Base-by-base conservation (phyloP, 2,113 vertebrate genomes). In the Nymphicus hollandicus region DNA sequence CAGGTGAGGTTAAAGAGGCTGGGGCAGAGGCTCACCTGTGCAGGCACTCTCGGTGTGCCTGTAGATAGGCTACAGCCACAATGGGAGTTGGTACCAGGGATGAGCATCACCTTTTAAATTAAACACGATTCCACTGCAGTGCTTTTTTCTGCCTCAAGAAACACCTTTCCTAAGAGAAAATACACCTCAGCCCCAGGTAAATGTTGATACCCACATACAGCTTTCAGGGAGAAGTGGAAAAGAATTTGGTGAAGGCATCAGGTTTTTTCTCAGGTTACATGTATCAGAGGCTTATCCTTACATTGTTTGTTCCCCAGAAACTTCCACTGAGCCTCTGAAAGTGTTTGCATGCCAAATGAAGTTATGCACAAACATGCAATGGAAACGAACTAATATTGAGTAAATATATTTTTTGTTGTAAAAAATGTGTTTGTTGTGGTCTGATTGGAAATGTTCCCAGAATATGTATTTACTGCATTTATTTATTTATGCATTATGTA, bases 281-380 rank as follows among this genome's bases (percentile, higher is more conserved):
- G 1, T 17, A 27, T 43, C 55, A 41, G 37, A 14, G 33, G 3
- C 8, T 53, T 70, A 61, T 29, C n/a, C 11, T 83, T 64, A 10
- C 3, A 2, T 13, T 43, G 31, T 17, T 79, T 0, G 0, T 55
- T 29, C 27, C 43, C 35, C 55, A 24, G 46, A 78, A 37, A 56
- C 24, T 84, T 63, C 39, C 39, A n/a, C 50, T 0, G 0, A 78
- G 35, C 17, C 37, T 50, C 20, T 41, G 4, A 20, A 24, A 63
- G 33, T 53, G 8, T 89, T 37, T 49, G 28, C 9, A 9, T 27
- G 13, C 58, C 25, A 27, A 20, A 66, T 60, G 49, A 71, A 79
- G 65, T 56, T 56, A 16, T 8, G 12, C 47, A 20, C 60, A 53
- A 66, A 64, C 16, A 4, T 11, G 49, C 3, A 13, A 17, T 6